phyloP scores from a whole-genome alignment of 2,888 invertebrate genomes.

The Schizotus pectinicornis region DNA sequence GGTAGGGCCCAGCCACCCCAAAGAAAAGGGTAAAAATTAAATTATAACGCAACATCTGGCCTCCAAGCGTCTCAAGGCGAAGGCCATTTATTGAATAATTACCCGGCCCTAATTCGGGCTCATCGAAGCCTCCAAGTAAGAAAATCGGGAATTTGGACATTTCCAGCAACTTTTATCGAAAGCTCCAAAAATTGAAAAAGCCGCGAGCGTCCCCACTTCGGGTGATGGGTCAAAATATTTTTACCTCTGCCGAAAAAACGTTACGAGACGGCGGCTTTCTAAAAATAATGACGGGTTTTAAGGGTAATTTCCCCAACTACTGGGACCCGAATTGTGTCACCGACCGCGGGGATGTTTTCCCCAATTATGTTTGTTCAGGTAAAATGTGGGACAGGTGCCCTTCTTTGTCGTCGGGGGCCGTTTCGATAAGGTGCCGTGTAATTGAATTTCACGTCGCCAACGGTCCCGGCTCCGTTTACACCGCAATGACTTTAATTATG shows the following conservation, averaged over 20 bases:
- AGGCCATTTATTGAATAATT: not conserved
- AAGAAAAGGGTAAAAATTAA: constrained; percentile 13
- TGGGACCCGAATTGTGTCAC: too few relatives aligned
- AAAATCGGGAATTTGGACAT: too few relatives aligned
- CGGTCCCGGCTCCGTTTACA: constrained; percentile 2
- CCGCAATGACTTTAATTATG: constrained; percentile 11
- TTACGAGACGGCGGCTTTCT: constrained; percentile 12
- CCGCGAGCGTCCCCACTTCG: too few relatives aligned
- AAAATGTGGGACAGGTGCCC: constrained; percentile 17
- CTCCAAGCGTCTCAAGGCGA: not conserved
- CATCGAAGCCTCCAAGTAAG: too few relatives aligned
- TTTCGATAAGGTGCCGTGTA: constrained; percentile 9
- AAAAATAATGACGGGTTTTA: constrained; percentile 18
- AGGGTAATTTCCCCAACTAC: constrained; percentile 9
- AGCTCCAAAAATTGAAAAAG: too few relatives aligned
- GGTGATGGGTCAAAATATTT: too few relatives aligned
- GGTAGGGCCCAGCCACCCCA: not conserved
- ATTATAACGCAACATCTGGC: constrained; percentile 14
- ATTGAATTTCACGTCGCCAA: constrained; percentile 9
- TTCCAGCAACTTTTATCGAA: too few relatives aligned
- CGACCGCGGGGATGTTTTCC: not conserved
- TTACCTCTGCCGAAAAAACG: constrained; percentile 3
- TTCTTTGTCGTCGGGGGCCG: not conserved
- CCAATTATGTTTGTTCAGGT: constrained; percentile 23
- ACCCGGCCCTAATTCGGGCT: too few relatives aligned